Evolutionary conservation across 2,113 vertebrate genomes (phyloP), one percentile per base, ranked within the genome.

Genomic region (Orthonyx spaldingii): DNA sequence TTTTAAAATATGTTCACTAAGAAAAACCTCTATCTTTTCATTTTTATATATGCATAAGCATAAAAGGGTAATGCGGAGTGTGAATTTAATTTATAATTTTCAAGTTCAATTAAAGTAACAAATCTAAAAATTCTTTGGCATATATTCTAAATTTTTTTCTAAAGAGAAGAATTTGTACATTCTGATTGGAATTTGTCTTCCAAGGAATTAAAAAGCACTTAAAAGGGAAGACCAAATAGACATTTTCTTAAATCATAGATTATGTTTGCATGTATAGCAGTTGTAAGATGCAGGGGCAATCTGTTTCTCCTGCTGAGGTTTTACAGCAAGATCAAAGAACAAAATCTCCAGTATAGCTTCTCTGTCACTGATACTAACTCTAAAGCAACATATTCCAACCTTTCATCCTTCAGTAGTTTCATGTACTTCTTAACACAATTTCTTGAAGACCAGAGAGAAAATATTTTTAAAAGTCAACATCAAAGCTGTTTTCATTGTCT

Each of bases 261-360:
- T 76, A 79, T 94, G 20, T 49, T 89, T 91, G 24, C 15, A 56
- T 60, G 68, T 82, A 33, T n/a, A 64, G 50, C 57, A 85, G 28
- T 93, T 5, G 1, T 90, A 65, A 79, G 27, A 86, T 21, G n/a
- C 42, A 65, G 27, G 46, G 57, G 39, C 46, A 86, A 15, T 46
- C 37, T 84, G 21, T 30, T 95, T 87, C 86, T 92, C 55, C 72
- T 52, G 47, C 35, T 20, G 41, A 82, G 64, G 47, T 76, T 94
- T 92, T 90, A 30, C 41, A 56, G 32, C 1, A 33, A 95, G 79
- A 94, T 97, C 89, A 96, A 95, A 96, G 84, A 89, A 90, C 8
- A 60, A 80, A 92, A 75, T 56, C n/a, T 82, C 44, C 41, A 72
- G 49, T 39, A 75, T 9, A 83, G 77, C 35, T 90, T 74, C 49